Evolutionary conservation across 1,140 invertebrate species (phyloP).

Genomic region (Ectropis grisescens): DNA sequence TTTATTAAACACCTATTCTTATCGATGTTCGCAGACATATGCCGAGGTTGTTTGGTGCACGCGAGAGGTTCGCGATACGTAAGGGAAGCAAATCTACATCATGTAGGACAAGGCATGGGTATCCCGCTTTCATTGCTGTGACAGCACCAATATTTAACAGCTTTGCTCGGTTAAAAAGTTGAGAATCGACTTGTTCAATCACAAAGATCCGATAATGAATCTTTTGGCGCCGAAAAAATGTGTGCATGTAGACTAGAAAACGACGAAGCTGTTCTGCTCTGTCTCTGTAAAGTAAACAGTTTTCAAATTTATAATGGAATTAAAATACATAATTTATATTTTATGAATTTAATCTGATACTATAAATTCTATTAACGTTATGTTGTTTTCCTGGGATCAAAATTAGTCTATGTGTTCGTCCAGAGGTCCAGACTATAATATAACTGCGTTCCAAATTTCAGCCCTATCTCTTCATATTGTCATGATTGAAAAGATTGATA

Average conservation of each 20-base stretch:
- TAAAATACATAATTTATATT: constrained; percentile 6
- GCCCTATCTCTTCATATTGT: too few species aligned
- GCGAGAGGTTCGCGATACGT: constrained; percentile 90
- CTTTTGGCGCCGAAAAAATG: constrained; percentile 48
- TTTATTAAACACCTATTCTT: constrained; percentile 74
- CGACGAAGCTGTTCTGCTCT: constrained; percentile 51
- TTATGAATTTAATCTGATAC: constrained; percentile 2
- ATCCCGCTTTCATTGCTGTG: constrained; percentile 80
- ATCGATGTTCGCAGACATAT: constrained; percentile 94
- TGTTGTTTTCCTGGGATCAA: too few species aligned
- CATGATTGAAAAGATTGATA: too few species aligned
- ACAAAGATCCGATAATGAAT: constrained; percentile 85
- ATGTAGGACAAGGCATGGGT: constrained; percentile 93
- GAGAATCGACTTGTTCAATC: constrained; percentile 85
- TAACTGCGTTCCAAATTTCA: too few species aligned
- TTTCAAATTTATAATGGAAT: too few species aligned
- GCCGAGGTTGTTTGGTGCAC: constrained; percentile 88
- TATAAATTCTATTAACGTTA: too few species aligned
- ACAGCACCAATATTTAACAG: constrained; percentile 93
- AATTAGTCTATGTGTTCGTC: too few species aligned
- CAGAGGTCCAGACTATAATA: too few species aligned
- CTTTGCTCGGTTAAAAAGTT: constrained; percentile 93
- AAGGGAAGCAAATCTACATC: constrained; percentile 95
- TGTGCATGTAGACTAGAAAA: constrained; percentile 63
- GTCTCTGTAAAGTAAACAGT: constrained; percentile 45